phyloP scores from a whole-genome alignment of 2,113 vertebrate genomes.

The Cathartes aura region DNA sequence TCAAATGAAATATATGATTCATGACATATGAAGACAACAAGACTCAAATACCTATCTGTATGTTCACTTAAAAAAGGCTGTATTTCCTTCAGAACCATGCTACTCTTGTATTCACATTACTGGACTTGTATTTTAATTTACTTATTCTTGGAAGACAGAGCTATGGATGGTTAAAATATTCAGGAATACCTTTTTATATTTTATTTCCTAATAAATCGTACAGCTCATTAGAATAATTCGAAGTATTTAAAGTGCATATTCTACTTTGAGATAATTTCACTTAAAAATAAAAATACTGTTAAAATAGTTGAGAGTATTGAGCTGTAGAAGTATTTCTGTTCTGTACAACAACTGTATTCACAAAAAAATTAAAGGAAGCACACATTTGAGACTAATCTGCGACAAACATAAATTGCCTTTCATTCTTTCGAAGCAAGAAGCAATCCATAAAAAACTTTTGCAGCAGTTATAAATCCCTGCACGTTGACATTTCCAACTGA shows the following conservation, averaged over 20 bases:
- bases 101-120: rapidly evolving
- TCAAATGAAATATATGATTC: background rate
- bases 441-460: background rate
- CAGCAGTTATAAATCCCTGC: background rate
- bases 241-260: background rate
- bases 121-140: background rate
- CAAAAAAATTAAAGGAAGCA: background rate
- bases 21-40: rapidly evolving
- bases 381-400: background rate
- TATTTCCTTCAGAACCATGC: rapidly evolving
- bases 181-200: background rate
- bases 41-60: background rate
- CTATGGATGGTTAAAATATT: background rate
- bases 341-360: background rate
- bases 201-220: background rate
- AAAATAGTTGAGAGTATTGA: background rate
- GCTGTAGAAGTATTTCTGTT: background rate
- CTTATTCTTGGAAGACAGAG: background rate
- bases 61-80: background rate
- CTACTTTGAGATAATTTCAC: background rate
- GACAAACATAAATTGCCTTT: background rate
- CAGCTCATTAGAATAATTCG: background rate
- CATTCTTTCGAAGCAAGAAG: background rate
- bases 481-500: rapidly evolving
- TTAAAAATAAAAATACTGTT: background rate